Conservation (phyloP, 2,113 vertebrate genomes). For the Cyanoderma ruficeps region DNA sequence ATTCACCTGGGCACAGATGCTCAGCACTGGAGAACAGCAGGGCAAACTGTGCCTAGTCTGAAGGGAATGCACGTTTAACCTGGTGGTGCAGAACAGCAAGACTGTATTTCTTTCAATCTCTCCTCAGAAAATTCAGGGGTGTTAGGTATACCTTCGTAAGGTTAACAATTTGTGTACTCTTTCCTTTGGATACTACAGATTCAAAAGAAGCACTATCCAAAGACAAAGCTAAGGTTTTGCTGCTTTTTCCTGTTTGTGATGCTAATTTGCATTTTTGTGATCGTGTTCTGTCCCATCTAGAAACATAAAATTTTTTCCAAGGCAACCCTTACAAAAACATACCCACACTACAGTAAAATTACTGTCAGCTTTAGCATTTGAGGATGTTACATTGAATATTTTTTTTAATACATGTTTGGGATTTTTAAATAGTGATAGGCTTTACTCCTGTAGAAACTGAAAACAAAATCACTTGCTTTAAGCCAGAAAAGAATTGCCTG, state of each 20-base stretch:
- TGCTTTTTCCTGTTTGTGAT: neutral
- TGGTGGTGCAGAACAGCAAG: neutral
- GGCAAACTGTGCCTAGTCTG: neutral
- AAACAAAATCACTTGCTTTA: neutral
- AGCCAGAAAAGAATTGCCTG: neutral
- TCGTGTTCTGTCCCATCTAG: neutral
- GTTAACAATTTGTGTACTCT: neutral
- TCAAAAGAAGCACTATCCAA: neutral
- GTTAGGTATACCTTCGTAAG: neutral
- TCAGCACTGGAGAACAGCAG: neutral
- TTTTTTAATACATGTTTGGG: neutral
- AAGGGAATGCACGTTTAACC: neutral
- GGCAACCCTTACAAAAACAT: neutral
- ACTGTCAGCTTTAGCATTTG: neutral
- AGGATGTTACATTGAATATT: neutral
- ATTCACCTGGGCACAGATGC: neutral
- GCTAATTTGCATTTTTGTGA: neutral
- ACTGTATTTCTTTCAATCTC: neutral
- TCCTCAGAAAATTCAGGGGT: neutral
- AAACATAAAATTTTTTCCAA: neutral
- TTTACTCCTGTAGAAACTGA: neutral
- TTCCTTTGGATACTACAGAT: neutral
- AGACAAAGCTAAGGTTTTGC: neutral
- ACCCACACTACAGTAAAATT: neutral
- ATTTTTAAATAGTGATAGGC: neutral